phyloP scores from a whole-genome alignment of 1,140 invertebrate genomes.

The Melitaea cinxia region DNA sequence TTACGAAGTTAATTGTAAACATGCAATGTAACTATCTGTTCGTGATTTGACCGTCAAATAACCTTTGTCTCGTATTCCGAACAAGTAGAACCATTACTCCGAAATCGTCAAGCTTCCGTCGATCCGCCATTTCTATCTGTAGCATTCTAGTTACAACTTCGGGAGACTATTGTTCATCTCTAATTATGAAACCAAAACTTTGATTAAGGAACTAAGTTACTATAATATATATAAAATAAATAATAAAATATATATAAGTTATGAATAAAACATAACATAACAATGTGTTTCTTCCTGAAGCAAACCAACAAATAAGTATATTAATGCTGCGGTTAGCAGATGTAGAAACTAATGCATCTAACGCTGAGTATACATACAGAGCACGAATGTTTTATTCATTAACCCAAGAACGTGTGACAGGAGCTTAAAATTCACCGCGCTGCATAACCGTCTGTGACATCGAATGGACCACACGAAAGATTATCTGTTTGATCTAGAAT shows the following conservation, averaged over 20 bases:
- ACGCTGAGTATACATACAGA: slow-evolving; percentile 30
- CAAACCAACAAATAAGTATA: too few species aligned
- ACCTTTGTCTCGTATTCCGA: slow-evolving; percentile 7
- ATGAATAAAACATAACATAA: too few species aligned
- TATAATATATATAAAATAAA: too few species aligned
- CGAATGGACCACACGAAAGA: slow-evolving; percentile 11
- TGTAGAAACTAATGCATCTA: slow-evolving; percentile 6
- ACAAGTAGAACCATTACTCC: slow-evolving; percentile 14
- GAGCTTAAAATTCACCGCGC: slow-evolving; percentile 15
- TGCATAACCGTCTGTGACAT: slow-evolving; percentile 14
- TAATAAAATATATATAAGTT: too few species aligned
- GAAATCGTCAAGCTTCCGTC: slow-evolving; percentile 12
- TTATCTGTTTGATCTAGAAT: slow-evolving; percentile 20
- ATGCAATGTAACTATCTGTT: not conserved
- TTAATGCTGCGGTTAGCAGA: not conserved
- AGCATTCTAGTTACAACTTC: slow-evolving; percentile 3
- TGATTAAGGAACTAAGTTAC: slow-evolving; percentile 11
- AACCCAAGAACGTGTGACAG: slow-evolving; percentile 11
- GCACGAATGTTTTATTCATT: slow-evolving; percentile 36
- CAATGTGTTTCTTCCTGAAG: too few species aligned
- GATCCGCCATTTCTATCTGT: not conserved
- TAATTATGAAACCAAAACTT: slow-evolving; percentile 11
- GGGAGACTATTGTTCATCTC: slow-evolving; percentile 4
- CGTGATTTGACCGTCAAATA: not conserved
- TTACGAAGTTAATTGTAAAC: too few species aligned